phyloP scores from a whole-genome alignment of 2,113 vertebrate species.

The Synodontis membranacea region DNA sequence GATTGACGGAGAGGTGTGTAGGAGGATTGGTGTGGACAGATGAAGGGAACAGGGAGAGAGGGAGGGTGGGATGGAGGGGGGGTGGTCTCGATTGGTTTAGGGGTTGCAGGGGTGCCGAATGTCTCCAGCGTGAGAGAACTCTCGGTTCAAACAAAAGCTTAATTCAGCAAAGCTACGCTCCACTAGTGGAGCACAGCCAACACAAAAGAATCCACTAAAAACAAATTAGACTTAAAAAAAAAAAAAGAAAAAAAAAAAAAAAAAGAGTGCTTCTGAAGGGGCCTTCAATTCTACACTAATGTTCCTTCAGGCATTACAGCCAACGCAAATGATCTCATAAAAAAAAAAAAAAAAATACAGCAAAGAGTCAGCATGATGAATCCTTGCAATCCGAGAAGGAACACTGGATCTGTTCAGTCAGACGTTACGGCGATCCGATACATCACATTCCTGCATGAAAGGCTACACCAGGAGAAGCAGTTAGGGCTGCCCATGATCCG shows the following conservation, averaged over 20 bases:
- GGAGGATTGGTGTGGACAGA: constrained; percentile 28
- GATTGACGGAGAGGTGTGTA: constrained; percentile 31
- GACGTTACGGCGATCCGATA: not conserved
- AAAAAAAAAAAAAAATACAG: not conserved
- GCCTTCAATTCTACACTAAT: constrained; percentile 36
- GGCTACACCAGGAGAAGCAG: not conserved
- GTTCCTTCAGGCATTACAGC: constrained; percentile 9
- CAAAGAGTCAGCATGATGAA: not conserved
- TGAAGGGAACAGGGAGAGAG: constrained; percentile 20
- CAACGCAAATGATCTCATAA: not conserved
- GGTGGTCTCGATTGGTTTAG: constrained; percentile 31
- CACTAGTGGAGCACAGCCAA: constrained; percentile 65
- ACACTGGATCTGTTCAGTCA: not conserved
- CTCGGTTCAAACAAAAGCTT: constrained; percentile 79
- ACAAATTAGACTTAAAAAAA: constrained; percentile 52
- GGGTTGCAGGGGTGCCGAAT: constrained; percentile 29
- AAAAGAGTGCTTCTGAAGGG: constrained; percentile 44
- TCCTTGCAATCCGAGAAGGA: not conserved
- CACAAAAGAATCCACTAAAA: constrained; percentile 77
- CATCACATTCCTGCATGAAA: not conserved
- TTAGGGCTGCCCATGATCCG: not conserved
- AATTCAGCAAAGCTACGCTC: constrained; percentile 73
- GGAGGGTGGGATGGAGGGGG: constrained; percentile 24
- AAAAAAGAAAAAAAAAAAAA: no score
- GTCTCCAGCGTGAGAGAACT: constrained; percentile 70